These are phyloP conservation scores for Morpho helenor DNA, from an alignment of 2,888 invertebrate genomes.

Conservation along the genomic window DNA sequence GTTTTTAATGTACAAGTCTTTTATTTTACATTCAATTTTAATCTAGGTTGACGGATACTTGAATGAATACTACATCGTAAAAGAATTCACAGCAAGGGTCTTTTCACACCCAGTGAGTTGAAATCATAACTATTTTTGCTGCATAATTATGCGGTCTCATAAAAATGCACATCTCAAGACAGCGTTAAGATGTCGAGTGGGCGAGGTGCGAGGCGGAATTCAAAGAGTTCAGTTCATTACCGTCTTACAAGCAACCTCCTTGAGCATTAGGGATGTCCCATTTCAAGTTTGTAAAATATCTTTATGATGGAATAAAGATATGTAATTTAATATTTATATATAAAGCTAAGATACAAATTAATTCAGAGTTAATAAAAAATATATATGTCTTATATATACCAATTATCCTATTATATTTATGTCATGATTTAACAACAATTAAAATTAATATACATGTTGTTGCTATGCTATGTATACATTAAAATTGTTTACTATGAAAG, in stretches of 20 bases:
- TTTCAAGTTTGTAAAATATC: not conserved
- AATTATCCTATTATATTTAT: too few relatives aligned
- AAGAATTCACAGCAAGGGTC: slow-evolving; percentile 3
- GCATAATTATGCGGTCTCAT: slow-evolving; percentile 32
- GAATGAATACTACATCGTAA: not conserved
- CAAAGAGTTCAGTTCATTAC: slow-evolving; percentile 72
- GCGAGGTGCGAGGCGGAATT: slow-evolving; percentile 39
- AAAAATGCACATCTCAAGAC: slow-evolving; percentile 41
- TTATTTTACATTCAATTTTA: not conserved
- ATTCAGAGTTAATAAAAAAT: too few relatives aligned
- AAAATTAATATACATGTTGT: too few relatives aligned
- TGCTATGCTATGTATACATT: too few relatives aligned
- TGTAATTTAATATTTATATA: not conserved
- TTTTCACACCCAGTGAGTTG: slow-evolving; percentile 26
- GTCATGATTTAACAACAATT: too few relatives aligned
- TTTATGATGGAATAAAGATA: slow-evolving; percentile 13
- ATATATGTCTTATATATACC: too few relatives aligned
- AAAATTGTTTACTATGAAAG: too few relatives aligned
- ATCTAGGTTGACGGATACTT: not conserved
- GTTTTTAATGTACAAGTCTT: not conserved
- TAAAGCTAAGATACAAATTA: too few relatives aligned
- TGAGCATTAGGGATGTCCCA: slow-evolving; percentile 30
- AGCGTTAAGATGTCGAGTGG: slow-evolving; percentile 33
- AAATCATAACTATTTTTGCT: slow-evolving; percentile 23
- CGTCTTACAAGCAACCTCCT: slow-evolving; percentile 52